Percentiles rank a stretch among this genome's conserved stretches.
Conservation (phyloP, 1,140 invertebrate species). For the Calycopis cecrops region DNA sequence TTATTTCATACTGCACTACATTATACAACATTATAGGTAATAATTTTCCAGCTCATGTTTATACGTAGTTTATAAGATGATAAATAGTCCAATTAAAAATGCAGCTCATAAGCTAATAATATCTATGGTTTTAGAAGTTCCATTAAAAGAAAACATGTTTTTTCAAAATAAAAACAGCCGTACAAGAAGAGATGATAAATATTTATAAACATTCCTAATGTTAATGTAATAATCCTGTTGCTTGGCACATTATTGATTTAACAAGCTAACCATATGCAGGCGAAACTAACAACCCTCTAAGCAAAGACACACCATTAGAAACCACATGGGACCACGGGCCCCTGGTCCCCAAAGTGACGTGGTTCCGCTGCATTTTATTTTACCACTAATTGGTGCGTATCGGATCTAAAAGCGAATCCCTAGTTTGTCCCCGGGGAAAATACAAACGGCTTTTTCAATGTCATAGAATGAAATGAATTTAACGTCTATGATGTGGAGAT, state of each 20-base stretch:
- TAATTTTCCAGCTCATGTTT: too few species aligned
- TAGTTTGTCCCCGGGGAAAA: conserved; percentile 42
- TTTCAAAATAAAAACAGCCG: too few species aligned
- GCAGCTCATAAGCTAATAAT: too few species aligned
- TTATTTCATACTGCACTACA: too few species aligned
- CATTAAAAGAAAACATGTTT: too few species aligned
- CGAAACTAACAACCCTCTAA: conserved; percentile 52
- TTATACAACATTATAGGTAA: too few species aligned
- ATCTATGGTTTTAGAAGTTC: too few species aligned
- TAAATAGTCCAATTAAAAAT: too few species aligned
- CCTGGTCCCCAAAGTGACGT: conserved; percentile 34
- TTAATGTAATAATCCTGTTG: conserved; percentile 16
- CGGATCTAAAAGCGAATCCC: conserved; percentile 50
- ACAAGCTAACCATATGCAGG: conserved; percentile 61
- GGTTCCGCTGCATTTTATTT: conserved; percentile 69
- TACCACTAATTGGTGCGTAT: conserved; percentile 69
- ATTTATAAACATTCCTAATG: conserved; percentile 9
- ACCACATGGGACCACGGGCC: conserved; percentile 53
- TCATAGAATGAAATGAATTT: conserved; percentile 60
- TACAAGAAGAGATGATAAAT: neutral
- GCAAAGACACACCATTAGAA: conserved; percentile 66
- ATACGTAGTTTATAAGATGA: too few species aligned
- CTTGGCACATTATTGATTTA: conserved; percentile 50
- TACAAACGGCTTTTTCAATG: conserved; percentile 55
- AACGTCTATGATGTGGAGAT: conserved; percentile 34